These are phyloP conservation scores for Hirtodrosophila trivittata DNA, from an alignment of 2,888 invertebrate species.

Conservation along the genomic window DNA sequence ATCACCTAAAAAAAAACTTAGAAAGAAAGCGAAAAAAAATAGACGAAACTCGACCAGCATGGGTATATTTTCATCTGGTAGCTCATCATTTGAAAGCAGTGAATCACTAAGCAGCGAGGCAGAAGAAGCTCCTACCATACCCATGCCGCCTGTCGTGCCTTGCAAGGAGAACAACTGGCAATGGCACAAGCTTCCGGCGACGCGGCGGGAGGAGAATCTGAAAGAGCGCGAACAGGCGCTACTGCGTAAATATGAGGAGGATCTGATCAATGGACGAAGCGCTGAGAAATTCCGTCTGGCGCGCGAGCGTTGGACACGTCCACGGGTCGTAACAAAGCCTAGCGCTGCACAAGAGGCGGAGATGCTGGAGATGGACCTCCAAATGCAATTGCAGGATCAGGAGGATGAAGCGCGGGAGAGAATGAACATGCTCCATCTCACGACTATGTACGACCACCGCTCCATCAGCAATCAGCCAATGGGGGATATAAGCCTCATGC, in stretches of 20 bases:
- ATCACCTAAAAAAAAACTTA: too few relatives aligned
- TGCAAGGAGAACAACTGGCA: neutral
- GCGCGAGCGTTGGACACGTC: slow-evolving; percentile 48
- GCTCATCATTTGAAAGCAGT: too few relatives aligned
- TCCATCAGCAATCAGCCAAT: neutral
- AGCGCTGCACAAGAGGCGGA: slow-evolving; percentile 9
- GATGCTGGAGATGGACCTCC: slow-evolving; percentile 6
- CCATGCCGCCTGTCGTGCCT: too few relatives aligned
- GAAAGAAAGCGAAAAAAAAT: too few relatives aligned
- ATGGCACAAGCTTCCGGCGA: neutral
- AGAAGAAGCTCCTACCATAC: neutral
- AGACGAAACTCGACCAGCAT: too few relatives aligned
- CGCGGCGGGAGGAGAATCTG: slow-evolving; percentile 25
- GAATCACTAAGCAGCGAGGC: neutral
- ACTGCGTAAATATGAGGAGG: slow-evolving; percentile 44
- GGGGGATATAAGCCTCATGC: neutral
- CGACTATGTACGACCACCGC: neutral
- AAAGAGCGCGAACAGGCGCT: slow-evolving; percentile 48
- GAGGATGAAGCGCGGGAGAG: too few relatives aligned
- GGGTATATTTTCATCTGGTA: too few relatives aligned
- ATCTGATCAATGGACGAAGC: slow-evolving; percentile 41
- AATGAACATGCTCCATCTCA: neutral
- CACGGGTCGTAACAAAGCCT: too few relatives aligned
- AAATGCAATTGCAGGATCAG: neutral
- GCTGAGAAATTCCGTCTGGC: slow-evolving; percentile 46